Conservation (phyloP, 2,888 invertebrate species). For the Uloborus plumipes region DNA sequence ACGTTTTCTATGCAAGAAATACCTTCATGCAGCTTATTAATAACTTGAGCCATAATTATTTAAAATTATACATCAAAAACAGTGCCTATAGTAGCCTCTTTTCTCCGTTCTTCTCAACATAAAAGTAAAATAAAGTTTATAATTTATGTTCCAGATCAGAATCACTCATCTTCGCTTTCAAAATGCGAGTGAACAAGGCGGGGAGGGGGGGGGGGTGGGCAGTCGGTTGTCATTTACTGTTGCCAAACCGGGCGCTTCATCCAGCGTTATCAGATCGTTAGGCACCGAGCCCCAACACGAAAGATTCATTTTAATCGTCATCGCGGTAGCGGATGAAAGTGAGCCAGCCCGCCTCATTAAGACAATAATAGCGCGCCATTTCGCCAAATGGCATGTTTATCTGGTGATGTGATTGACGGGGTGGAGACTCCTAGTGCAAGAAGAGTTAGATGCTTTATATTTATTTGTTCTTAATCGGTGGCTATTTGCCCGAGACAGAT, state of each 20-base stretch:
- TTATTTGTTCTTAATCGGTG: not conserved
- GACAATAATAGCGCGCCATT: conserved; percentile 30
- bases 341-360: conserved; percentile 19
- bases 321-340: conserved; percentile 25
- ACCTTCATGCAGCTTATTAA: no score
- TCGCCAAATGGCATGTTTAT: conserved; percentile 38
- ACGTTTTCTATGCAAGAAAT: no score
- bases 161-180: no score
- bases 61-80: no score
- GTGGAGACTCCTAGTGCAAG: conserved; percentile 1
- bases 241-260: not conserved
- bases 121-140: no score
- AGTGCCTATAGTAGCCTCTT: no score
- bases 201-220: no score
- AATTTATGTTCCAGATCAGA: no score
- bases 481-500: not conserved
- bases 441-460: not conserved
- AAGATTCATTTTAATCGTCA: conserved; percentile 20
- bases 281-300: not conserved
- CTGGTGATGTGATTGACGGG: conserved; percentile 2
- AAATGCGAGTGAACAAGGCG: no score
- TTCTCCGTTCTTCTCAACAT: no score
- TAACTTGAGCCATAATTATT: no score
- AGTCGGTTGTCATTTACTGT: no score
- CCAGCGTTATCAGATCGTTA: not conserved